Evolutionary conservation across 2,797 vertebrate genomes (phyloP).

Genomic region (Poecilia picta): DNA sequence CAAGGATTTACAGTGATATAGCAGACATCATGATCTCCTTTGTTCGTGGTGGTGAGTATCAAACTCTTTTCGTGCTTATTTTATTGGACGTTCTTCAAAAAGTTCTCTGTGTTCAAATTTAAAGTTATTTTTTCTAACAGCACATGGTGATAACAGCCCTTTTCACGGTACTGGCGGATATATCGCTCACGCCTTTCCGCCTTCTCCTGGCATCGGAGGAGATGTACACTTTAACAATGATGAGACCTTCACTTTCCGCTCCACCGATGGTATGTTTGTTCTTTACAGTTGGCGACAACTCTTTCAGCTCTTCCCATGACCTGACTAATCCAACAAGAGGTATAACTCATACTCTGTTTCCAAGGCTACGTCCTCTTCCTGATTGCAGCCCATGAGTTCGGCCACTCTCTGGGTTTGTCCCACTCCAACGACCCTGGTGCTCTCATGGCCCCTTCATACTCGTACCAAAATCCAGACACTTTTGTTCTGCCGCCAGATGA

Average conservation of each 20-base stretch:
- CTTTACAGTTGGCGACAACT: not conserved
- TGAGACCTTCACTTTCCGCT: conserved; percentile 83
- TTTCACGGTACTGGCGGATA: too few relatives aligned
- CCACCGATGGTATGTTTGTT: conserved; percentile 59
- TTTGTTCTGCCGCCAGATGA: conserved; percentile 71
- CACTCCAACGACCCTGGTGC: conserved; percentile 75
- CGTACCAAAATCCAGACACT: conserved; percentile 61
- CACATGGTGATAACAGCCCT: conserved; percentile 78
- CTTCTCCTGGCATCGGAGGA: conserved; percentile 79
- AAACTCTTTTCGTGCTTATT: not conserved
- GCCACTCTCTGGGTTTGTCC: conserved; percentile 77
- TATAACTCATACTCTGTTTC: conserved; percentile 1
- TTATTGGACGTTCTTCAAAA: not conserved
- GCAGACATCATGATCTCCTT: conserved; percentile 96
- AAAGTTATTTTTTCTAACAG: conserved; percentile 61
- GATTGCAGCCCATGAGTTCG: conserved; percentile 81
- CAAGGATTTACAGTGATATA: conserved; percentile 76
- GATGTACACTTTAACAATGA: conserved; percentile 91
- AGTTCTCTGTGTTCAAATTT: not conserved
- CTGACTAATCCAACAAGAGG: not conserved
- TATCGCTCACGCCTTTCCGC: conserved; percentile 74
- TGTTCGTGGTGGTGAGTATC: conserved; percentile 47
- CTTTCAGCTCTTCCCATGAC: not conserved
- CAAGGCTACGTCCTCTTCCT: conserved; percentile 76
- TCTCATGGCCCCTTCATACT: conserved; percentile 76